Percentiles rank a stretch among this genome's conserved stretches.
Conservation (phyloP, 2,888 invertebrate genomes). For the Ornithoptera priamus region DNA sequence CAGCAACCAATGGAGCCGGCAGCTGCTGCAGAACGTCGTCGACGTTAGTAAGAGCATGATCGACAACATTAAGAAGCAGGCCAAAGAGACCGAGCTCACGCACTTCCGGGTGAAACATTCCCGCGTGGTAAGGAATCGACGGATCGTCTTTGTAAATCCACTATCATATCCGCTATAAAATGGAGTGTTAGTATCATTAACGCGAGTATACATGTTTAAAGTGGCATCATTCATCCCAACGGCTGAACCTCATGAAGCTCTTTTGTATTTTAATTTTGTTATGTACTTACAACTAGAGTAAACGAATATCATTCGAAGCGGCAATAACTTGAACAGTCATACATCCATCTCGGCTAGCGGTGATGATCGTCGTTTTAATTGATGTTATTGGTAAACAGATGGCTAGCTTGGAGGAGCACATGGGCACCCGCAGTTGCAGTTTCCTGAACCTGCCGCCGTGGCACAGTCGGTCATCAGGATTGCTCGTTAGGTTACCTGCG, state of each 20-base stretch:
- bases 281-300: no score
- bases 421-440: slow-evolving; percentile 61
- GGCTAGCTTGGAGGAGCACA: slow-evolving; percentile 65
- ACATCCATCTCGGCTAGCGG: neutral
- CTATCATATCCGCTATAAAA: neutral
- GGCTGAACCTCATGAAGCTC: no score
- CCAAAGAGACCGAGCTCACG: slow-evolving; percentile 49
- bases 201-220: neutral
- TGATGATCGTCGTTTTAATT: no score
- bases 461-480: slow-evolving; percentile 40
- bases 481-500: slow-evolving; percentile 43
- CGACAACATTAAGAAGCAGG: slow-evolving; percentile 41
- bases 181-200: neutral
- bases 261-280: no score
- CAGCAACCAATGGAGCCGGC: slow-evolving; percentile 76
- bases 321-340: neutral
- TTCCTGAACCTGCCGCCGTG: slow-evolving; percentile 55
- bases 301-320: no score
- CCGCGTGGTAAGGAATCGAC: slow-evolving; percentile 62
- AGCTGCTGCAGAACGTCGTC: slow-evolving; percentile 80
- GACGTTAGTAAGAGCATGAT: slow-evolving; percentile 71
- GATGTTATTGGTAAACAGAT: slow-evolving; percentile 41
- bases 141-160: neutral
- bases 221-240: neutral
- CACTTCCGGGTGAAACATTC: slow-evolving; percentile 67